Evolutionary conservation across 2,113 vertebrate species (phyloP), one percentile per base, ranked within the genome.

Genomic region (Prolemur simus): DNA sequence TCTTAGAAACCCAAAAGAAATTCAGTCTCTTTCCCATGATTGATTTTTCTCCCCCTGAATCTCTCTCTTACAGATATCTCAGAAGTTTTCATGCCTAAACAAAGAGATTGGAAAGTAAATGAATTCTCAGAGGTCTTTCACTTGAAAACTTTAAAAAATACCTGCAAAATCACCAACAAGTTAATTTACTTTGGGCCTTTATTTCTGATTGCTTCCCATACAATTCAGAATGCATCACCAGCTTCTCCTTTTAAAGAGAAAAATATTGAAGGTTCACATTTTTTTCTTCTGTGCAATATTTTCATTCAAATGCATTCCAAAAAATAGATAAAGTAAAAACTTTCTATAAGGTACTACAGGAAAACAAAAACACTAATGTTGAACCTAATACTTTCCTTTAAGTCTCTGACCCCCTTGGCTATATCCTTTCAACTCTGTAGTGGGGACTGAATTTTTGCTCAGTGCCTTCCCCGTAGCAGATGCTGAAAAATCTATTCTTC

Each of bases 141-240:
- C 68, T 54, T 45, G 32, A 89, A 45, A 95, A 96, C 49, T 49
- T 93, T 94, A 34, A 49, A 90, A 92, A 96, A 78, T 89, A 68
- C 52, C 83, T 84, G 5, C 8, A 47, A 95, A n/a, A 87, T 66
- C 84, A 20, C 21, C 39, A 0, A 1, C 8, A 47, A n/a, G 23
- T 68, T 86, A 47, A n/a, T 81, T 52, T 84, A 92, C 5, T 39
- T 2, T 37, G 32, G 32, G 25, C 29, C 29, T 34, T 81, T 23
- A 12, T 84, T 5, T 64, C 45, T 89, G 27, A 94, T 47, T 73
- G 23, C 60, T 69, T 93, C 13, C 29, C 74, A 54, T 77, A 95
- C 8, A 94, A 66, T 74, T 21, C 34, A 92, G 23, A 17, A 52
- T 68, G 37, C 25, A 39, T 47, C 85, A 47, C 39, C 60, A 12